Evolutionary conservation across 2,113 vertebrate genomes (phyloP).

Genomic region (Lucifuga dentata): DNA sequence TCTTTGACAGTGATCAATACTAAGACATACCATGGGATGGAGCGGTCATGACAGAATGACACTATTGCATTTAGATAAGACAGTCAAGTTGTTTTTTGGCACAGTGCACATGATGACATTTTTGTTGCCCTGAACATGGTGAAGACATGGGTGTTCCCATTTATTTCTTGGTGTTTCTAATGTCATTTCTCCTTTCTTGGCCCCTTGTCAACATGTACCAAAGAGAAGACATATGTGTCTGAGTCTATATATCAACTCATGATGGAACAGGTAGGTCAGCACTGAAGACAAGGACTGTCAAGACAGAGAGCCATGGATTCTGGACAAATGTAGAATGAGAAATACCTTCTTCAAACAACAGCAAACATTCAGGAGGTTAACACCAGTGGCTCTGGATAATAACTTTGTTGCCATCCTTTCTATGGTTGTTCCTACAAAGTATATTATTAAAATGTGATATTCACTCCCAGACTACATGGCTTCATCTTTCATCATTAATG

Average conservation of each 20-base stretch:
- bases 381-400: slow-evolving; percentile 11
- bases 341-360: slow-evolving; percentile 14
- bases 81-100: slow-evolving; percentile 72
- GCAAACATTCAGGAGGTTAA: slow-evolving; percentile 62
- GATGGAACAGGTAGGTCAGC: slow-evolving; percentile 24
- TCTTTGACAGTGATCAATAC: slow-evolving; percentile 61
- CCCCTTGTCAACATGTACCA: background rate
- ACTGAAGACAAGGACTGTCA: slow-evolving; percentile 16
- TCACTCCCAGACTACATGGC: background rate
- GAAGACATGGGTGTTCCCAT: slow-evolving; percentile 23
- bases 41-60: slow-evolving; percentile 66
- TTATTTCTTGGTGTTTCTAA: slow-evolving; percentile 22
- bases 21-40: slow-evolving; percentile 53
- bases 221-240: slow-evolving; percentile 1
- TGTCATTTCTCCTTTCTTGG: background rate
- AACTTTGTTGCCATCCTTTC: slow-evolving; percentile 10
- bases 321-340: too few relatives aligned
- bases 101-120: slow-evolving; percentile 65
- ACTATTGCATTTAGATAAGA: slow-evolving; percentile 75
- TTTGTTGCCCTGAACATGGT: slow-evolving; percentile 57
- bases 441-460: background rate
- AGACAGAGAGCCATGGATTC: background rate
- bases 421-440: slow-evolving; percentile 3
- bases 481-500: background rate
- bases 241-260: slow-evolving; percentile 23